These are phyloP conservation scores for Hipparchia semele DNA, from an alignment of 2,888 invertebrate species.

Conservation along the genomic window DNA sequence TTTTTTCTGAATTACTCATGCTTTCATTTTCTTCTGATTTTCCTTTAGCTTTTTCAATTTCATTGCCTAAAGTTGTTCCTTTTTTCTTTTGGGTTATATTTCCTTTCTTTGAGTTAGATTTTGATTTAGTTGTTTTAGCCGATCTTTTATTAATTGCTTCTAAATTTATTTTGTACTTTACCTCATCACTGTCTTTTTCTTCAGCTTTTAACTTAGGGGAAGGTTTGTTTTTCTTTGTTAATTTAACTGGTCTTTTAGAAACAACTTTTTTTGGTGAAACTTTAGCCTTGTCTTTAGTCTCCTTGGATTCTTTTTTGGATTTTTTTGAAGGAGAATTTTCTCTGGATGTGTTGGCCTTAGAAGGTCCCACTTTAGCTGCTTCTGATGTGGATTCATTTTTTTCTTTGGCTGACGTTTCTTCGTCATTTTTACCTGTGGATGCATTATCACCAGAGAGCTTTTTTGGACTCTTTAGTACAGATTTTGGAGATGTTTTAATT, in stretches of 20 bases:
- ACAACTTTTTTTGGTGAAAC: slow-evolving; percentile 52
- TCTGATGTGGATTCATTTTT: slow-evolving; percentile 56
- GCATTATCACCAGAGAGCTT: slow-evolving; percentile 57
- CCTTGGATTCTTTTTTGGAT: slow-evolving; percentile 64
- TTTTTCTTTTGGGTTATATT: slow-evolving; percentile 61
- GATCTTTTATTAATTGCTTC: slow-evolving; percentile 58
- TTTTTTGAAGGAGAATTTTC: slow-evolving; percentile 66
- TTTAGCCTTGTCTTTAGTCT: slow-evolving; percentile 69
- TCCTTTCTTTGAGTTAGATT: slow-evolving; percentile 58
- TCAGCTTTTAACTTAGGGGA: slow-evolving; percentile 50
- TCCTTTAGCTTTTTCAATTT: slow-evolving; percentile 40
- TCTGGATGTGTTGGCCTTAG: slow-evolving; percentile 54
- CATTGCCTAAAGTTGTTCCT: slow-evolving; percentile 40
- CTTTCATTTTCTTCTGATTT: slow-evolving; percentile 41
- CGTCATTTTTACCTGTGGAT: slow-evolving; percentile 53
- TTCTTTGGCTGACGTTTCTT: slow-evolving; percentile 51
- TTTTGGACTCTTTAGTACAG: slow-evolving; percentile 60
- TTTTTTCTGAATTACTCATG: slow-evolving; percentile 27
- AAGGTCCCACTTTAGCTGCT: slow-evolving; percentile 53
- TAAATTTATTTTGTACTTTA: slow-evolving; percentile 74
- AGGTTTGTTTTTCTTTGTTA: slow-evolving; percentile 52
- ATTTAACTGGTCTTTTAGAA: slow-evolving; percentile 55
- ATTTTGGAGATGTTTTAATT: slow-evolving; percentile 61
- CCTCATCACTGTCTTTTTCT: slow-evolving; percentile 56
- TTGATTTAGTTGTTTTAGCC: slow-evolving; percentile 60